These are phyloP conservation scores for Dendrocincla tyrannina DNA, from an alignment of 2,797 vertebrate genomes.

Conservation along the genomic window DNA sequence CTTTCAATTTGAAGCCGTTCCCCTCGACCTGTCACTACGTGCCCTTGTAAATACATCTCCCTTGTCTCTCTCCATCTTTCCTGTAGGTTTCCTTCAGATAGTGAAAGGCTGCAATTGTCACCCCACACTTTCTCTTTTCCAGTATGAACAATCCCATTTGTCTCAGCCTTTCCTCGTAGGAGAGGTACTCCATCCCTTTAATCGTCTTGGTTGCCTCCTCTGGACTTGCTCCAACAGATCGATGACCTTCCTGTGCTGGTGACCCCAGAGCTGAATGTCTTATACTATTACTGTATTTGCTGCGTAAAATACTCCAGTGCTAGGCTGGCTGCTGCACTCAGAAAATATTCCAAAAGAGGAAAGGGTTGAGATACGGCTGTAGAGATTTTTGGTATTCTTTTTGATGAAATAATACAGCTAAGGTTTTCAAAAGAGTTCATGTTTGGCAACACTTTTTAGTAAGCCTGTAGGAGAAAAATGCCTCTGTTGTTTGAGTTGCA, in stretches of 20 bases:
- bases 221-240: neutral
- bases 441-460: neutral
- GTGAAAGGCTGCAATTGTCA: neutral
- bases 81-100: neutral
- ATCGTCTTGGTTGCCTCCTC: neutral
- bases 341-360: neutral
- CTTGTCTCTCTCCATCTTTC: neutral
- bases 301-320: too few relatives aligned
- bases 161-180: neutral
- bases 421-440: neutral
- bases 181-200: neutral
- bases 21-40: neutral
- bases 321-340: rapidly evolving
- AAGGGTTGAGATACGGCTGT: neutral
- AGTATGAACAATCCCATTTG: neutral
- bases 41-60: neutral
- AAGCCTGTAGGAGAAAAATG: neutral
- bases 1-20: neutral
- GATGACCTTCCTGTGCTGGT: neutral
- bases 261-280: neutral
- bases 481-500: neutral
- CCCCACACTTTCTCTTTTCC: neutral
- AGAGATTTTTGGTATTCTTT: neutral
- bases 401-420: neutral
- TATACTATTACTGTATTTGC: rapidly evolving